phyloP scores from a whole-genome alignment of 2,888 invertebrate species.

The Ypsolopha sequella region DNA sequence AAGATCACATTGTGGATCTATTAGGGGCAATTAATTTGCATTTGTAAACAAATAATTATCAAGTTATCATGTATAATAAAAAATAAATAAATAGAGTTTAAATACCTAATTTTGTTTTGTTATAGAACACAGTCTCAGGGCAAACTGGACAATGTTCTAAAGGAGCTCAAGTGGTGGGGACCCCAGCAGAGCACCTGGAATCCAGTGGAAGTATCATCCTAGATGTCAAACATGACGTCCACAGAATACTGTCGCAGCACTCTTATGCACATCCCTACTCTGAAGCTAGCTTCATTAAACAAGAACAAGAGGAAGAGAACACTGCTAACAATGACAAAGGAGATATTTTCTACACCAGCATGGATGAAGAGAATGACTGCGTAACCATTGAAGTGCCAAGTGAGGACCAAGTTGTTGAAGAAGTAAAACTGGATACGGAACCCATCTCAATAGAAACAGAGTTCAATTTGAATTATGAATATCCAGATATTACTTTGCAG shows the following conservation, averaged over 20 bases:
- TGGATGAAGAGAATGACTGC: constrained; percentile 79
- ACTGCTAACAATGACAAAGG: constrained; percentile 57
- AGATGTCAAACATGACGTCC: constrained; percentile 53
- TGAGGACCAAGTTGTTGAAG: constrained; percentile 64
- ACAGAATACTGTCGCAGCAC: constrained; percentile 62
- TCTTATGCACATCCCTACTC: constrained; percentile 64
- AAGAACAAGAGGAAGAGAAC: constrained; percentile 37
- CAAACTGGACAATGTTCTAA: constrained; percentile 46
- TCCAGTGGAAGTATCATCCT: constrained; percentile 75
- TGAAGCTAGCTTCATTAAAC: constrained; percentile 2
- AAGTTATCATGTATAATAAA: too few species aligned
- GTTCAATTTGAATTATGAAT: constrained; percentile 27
- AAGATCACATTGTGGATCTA: too few species aligned
- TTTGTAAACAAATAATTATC: too few species aligned
- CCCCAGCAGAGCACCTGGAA: constrained; percentile 88
- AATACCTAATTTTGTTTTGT: not conserved
- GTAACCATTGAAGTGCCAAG: constrained; percentile 80
- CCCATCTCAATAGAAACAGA: constrained; percentile 37
- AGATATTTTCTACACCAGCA: constrained; percentile 79
- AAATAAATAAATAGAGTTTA: not conserved
- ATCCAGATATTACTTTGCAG: constrained; percentile 35
- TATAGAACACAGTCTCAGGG: constrained; percentile 41
- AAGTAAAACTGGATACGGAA: constrained; percentile 34
- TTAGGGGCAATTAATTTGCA: too few species aligned
- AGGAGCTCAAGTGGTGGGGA: constrained; percentile 86